A percentile compares a stretch with the other conserved stretches of the same genome.
Conservation (phyloP, 2,888 invertebrate species). For the Euzophera pinguis region DNA sequence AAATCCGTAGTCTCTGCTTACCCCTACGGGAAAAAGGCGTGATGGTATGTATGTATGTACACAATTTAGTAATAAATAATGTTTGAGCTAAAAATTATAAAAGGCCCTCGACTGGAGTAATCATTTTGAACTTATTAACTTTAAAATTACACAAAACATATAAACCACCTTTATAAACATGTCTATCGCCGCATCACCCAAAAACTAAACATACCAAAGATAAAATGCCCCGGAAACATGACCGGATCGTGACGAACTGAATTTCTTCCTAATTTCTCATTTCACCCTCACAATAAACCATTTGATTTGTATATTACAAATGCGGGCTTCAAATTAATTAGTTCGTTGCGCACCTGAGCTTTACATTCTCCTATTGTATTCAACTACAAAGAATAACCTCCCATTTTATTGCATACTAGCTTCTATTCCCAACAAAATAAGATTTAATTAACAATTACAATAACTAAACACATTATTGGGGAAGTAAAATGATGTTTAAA, state of each 20-base stretch:
- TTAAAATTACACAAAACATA: background rate
- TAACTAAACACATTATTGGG: background rate
- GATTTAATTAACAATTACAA: conserved; percentile 8
- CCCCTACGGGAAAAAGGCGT: too few relatives aligned
- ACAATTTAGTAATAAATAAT: too few relatives aligned
- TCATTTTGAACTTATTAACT: too few relatives aligned
- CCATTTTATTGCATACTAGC: background rate
- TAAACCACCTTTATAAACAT: background rate
- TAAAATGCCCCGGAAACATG: conserved; percentile 69
- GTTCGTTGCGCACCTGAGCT: conserved; percentile 78
- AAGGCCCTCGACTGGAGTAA: too few relatives aligned
- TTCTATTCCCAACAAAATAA: background rate
- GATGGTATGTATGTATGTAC: too few relatives aligned
- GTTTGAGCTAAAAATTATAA: too few relatives aligned
- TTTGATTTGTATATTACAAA: conserved; percentile 80
- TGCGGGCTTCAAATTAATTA: conserved; percentile 78
- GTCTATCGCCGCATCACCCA: conserved; percentile 5
- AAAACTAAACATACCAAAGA: conserved; percentile 62
- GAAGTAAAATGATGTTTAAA: conserved; percentile 10
- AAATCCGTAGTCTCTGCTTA: too few relatives aligned
- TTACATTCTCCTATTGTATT: conserved; percentile 50
- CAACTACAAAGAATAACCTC: background rate
- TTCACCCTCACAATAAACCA: conserved; percentile 68
- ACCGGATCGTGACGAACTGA: conserved; percentile 72
- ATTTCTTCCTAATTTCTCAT: conserved; percentile 79